Evolutionary conservation across 2,888 invertebrate species (phyloP).

Genomic region (Prionchulus punctatus): DNA sequence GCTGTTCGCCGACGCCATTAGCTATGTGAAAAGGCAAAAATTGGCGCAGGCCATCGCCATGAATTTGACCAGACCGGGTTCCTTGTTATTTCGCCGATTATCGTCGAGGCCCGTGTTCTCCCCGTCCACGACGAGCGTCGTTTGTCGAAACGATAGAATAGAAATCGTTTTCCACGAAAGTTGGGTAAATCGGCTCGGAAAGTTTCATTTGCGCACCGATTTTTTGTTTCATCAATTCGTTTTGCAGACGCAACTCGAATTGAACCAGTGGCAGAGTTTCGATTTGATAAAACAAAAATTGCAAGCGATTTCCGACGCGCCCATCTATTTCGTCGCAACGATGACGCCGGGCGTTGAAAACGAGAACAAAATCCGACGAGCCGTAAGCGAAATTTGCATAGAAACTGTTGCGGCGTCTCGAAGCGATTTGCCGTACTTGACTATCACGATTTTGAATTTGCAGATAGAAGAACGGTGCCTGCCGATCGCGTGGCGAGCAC

Average conservation of each 20-base stretch:
- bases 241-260: neutral
- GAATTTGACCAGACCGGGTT: neutral
- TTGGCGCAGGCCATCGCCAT: neutral
- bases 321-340: neutral
- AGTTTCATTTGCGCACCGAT: no score
- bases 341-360: neutral
- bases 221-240: neutral
- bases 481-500: constrained; percentile 5
- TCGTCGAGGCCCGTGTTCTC: neutral
- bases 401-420: no score
- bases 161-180: neutral
- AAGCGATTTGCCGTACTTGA: no score
- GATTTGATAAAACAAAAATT: neutral
- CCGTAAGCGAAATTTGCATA: no score
- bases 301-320: neutral
- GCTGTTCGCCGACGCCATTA: constrained; percentile 17
- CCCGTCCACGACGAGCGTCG: neutral
- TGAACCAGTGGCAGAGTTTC: neutral
- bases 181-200: neutral
- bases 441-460: neutral
- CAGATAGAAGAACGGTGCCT: constrained; percentile 4
- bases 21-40: neutral
- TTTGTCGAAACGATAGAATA: neutral
- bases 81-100: neutral
- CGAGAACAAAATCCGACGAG: neutral